Evolutionary conservation across 2,113 vertebrate genomes (phyloP).

Genomic region (Muntiacus muntjak): DNA sequence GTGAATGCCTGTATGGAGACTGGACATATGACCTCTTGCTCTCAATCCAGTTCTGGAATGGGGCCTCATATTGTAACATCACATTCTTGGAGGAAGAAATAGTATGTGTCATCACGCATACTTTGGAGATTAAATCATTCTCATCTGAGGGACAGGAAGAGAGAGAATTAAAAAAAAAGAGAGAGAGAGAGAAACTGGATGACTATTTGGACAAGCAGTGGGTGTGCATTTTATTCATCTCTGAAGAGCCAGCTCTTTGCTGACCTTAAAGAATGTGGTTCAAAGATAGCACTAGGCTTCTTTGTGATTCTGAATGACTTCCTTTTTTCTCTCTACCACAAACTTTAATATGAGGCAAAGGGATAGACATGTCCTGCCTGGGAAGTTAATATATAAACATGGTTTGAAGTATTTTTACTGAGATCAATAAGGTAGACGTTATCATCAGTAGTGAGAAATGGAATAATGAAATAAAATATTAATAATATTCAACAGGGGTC

Average conservation of each 20-base stretch:
- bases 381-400: constrained; percentile 13
- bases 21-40: not conserved
- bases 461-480: not conserved
- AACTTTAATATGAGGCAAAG: not conserved
- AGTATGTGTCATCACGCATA: constrained; percentile 40
- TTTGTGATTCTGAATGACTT: constrained; percentile 27
- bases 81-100: constrained; percentile 33
- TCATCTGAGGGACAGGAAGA: constrained; percentile 33
- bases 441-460: not conserved
- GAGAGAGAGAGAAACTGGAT: not conserved
- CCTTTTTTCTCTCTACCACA: not conserved
- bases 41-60: not conserved
- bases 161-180: not conserved
- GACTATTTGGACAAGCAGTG: constrained; percentile 11
- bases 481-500: not conserved
- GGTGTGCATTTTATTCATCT: not conserved
- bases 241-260: not conserved
- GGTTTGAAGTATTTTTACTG: constrained; percentile 11
- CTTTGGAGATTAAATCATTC: constrained; percentile 54
- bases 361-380: not conserved
- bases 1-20: not conserved
- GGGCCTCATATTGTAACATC: not conserved
- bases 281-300: not conserved
- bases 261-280: not conserved
- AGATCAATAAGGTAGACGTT: not conserved